A percentile compares a stretch with the other conserved stretches of the same genome.
Evolutionary conservation across 2,113 vertebrate genomes (phyloP).

Genomic region (Chionomys nivalis): DNA sequence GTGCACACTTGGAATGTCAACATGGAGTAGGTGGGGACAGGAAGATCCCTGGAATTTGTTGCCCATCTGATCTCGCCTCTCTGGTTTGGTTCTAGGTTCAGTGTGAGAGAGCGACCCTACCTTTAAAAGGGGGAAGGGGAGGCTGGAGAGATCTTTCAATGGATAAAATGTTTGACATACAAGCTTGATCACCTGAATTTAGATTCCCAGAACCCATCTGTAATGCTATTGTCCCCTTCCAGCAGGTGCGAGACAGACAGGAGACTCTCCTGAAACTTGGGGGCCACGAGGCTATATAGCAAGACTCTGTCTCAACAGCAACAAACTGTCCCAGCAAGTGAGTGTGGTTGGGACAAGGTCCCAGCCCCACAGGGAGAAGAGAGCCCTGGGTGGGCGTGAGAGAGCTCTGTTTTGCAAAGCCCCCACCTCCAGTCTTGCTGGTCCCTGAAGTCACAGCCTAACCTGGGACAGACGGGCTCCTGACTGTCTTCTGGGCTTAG

Average conservation of each 20-base stretch:
- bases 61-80: neutral
- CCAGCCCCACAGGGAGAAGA: neutral
- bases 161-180: neutral
- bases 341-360: neutral
- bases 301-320: neutral
- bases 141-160: too few species aligned
- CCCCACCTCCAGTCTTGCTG: rapidly evolving
- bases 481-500: too few species aligned
- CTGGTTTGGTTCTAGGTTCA: neutral
- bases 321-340: neutral
- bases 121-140: neutral
- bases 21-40: neutral
- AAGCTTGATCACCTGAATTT: neutral
- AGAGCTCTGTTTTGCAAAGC: neutral
- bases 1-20: neutral
- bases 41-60: neutral
- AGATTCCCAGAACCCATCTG: neutral
- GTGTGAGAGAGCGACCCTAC: neutral
- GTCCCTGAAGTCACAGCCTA: neutral
- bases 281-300: neutral
- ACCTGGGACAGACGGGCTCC: neutral
- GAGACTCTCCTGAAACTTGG: neutral
- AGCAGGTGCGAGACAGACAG: neutral
- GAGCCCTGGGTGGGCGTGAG: rapidly evolving
- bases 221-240: neutral